These are phyloP conservation scores for Anhinga rufa DNA, from an alignment of 2,113 vertebrate species.

Conservation along the genomic window DNA sequence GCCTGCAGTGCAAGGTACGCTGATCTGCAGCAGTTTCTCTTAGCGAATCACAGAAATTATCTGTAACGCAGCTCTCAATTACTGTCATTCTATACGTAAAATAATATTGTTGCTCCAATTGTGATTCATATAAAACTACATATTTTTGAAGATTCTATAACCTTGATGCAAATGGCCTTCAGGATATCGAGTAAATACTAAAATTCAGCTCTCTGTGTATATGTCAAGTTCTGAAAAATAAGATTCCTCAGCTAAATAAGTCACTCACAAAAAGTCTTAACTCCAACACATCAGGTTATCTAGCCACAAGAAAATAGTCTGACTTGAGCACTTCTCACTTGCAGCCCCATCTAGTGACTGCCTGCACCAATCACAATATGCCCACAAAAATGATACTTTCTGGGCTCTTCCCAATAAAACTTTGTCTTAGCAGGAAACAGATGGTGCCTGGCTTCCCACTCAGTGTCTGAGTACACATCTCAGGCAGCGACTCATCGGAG, in stretches of 20 bases:
- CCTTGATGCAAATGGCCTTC: not conserved
- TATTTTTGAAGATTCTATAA: not conserved
- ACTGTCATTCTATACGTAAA: not conserved
- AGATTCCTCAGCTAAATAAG: not conserved
- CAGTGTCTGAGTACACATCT: not conserved
- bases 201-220: not conserved
- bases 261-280: not conserved
- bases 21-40: not conserved
- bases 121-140: not conserved
- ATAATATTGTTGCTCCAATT: not conserved
- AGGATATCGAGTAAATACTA: not conserved
- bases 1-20: too few species aligned
- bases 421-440: not conserved
- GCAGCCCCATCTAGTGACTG: slow-evolving; percentile 27
- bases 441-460: not conserved
- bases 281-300: not conserved
- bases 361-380: not conserved
- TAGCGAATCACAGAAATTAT: not conserved
- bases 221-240: not conserved
- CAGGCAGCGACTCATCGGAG: not conserved
- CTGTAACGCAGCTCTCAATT: not conserved
- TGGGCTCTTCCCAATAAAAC: not conserved
- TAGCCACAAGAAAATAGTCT: not conserved
- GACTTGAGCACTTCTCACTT: not conserved
- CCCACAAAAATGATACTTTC: not conserved